Conservation (phyloP, 2,797 vertebrate genomes). For the Pristis pectinata region DNA sequence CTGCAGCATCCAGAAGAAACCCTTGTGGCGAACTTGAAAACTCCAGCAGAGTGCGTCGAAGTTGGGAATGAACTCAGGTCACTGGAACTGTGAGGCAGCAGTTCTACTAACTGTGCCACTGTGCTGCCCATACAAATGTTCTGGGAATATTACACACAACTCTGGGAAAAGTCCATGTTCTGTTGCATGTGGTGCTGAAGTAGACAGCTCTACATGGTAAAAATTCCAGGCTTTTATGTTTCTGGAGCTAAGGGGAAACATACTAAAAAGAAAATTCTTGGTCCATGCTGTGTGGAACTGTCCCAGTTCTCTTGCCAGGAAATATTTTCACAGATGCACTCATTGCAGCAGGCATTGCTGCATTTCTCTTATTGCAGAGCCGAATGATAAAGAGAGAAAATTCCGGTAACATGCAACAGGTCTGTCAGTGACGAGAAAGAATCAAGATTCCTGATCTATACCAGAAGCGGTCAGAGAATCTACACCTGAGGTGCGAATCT, state of each 20-base stretch:
- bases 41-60: too few relatives aligned
- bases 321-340: neutral
- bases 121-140: too few relatives aligned
- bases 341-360: neutral
- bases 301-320: neutral
- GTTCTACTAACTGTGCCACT: too few relatives aligned
- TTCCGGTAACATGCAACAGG: neutral
- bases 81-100: too few relatives aligned
- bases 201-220: too few relatives aligned
- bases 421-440: neutral
- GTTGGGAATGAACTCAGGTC: too few relatives aligned
- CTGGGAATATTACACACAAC: too few relatives aligned
- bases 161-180: too few relatives aligned
- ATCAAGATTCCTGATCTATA: neutral
- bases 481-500: neutral
- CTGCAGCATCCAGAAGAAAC: too few relatives aligned
- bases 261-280: neutral
- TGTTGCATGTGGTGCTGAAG: too few relatives aligned
- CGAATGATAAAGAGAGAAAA: neutral
- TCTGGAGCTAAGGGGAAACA: neutral
- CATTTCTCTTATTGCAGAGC: neutral
- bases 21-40: too few relatives aligned
- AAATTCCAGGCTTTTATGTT: neutral
- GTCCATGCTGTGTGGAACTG: neutral
- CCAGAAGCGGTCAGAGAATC: neutral